Percentiles rank a stretch among this genome's conserved stretches.
Evolutionary conservation across 2,113 vertebrate genomes (phyloP).

Genomic region (Hyperopisus bebe): DNA sequence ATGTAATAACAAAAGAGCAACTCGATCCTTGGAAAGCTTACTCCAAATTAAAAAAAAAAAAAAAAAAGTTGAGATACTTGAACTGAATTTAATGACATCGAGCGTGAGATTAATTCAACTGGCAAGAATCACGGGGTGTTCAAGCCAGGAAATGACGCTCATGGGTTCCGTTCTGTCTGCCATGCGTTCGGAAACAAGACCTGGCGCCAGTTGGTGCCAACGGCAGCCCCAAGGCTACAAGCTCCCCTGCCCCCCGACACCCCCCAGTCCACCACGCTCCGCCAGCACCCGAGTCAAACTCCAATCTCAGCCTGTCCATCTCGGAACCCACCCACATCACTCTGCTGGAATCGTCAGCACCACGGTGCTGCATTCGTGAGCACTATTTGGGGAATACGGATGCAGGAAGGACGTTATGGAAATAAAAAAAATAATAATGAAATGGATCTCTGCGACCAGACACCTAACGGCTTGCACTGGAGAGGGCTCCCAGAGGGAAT

Average conservation of each 20-base stretch:
- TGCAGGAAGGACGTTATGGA: background rate
- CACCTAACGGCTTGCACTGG: background rate
- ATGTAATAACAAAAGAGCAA: background rate
- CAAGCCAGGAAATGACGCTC: background rate
- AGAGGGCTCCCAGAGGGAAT: conserved; percentile 20
- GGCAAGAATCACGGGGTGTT: background rate
- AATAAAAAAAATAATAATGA: background rate
- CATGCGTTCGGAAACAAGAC: background rate
- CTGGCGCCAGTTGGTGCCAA: background rate
- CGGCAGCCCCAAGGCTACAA: background rate
- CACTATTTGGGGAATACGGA: conserved; percentile 12
- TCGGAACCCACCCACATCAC: background rate
- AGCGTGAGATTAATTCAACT: background rate
- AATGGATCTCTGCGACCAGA: background rate
- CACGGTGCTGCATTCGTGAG: background rate
- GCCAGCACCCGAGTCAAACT: background rate
- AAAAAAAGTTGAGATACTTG: background rate
- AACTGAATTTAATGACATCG: conserved; percentile 17
- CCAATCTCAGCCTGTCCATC: background rate
- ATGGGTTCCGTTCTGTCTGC: background rate
- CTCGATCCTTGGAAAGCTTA: background rate
- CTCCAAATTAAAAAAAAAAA: background rate
- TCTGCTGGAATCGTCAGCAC: background rate
- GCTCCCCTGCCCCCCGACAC: background rate
- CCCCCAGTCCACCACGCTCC: background rate